These are phyloP conservation scores for Heliconius ismenius DNA, from an alignment of 2,888 invertebrate species.

Conservation along the genomic window DNA sequence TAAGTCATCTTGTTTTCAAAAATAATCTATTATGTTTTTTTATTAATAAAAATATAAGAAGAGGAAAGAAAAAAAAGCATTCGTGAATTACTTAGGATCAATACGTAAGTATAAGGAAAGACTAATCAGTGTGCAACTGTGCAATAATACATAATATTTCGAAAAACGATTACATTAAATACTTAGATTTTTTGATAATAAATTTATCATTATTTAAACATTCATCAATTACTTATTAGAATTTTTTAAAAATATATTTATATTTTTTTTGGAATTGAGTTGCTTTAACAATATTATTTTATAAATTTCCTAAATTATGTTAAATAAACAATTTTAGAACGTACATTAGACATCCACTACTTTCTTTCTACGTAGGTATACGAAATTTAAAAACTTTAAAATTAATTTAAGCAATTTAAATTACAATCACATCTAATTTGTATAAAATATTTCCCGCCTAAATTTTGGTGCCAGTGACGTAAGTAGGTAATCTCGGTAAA, in stretches of 20 bases:
- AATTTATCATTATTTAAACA: too few species aligned
- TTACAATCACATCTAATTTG: conserved; percentile 5
- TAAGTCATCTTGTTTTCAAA: not conserved
- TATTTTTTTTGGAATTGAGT: not conserved
- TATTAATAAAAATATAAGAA: not conserved
- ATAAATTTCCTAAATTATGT: not conserved
- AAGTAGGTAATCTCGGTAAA: conserved; percentile 63
- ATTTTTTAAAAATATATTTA: not conserved
- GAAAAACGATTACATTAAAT: not conserved
- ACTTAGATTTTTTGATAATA: not conserved
- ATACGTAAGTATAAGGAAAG: not conserved
- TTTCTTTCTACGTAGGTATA: not conserved
- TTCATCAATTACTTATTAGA: not conserved
- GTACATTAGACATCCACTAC: not conserved
- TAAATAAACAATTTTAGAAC: not conserved
- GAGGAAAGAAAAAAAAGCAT: not conserved
- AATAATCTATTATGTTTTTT: not conserved
- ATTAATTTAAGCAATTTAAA: too few species aligned
- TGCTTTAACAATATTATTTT: not conserved
- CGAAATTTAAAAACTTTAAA: not conserved
- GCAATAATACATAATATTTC: too few species aligned
- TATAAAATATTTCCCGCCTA: conserved; percentile 70
- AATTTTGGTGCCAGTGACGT: conserved; percentile 68
- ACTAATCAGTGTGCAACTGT: not conserved
- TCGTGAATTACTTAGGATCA: not conserved